These are phyloP conservation scores for Cerastoderma edule DNA, from an alignment of 2,888 invertebrate species.

Conservation along the genomic window DNA sequence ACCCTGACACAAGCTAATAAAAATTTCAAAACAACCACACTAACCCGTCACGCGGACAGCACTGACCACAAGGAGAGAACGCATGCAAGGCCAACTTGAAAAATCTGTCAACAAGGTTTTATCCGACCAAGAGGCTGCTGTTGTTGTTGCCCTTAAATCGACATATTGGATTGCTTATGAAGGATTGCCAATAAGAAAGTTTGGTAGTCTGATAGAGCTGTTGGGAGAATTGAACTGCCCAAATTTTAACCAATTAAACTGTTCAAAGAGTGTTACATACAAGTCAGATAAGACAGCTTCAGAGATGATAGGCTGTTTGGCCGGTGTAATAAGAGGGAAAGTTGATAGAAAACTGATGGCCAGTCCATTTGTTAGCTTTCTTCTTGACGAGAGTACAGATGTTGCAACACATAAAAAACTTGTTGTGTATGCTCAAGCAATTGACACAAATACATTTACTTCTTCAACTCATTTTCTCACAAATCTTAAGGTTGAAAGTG, in stretches of 20 bases:
- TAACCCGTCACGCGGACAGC: slow-evolving; percentile 13
- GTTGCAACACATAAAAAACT: slow-evolving; percentile 30
- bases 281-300: slow-evolving; percentile 19
- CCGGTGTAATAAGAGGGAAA: neutral
- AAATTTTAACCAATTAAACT: slow-evolving; percentile 23
- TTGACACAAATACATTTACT: slow-evolving; percentile 16
- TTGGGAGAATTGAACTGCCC: slow-evolving; percentile 22
- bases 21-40: slow-evolving; percentile 14
- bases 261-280: slow-evolving; percentile 16
- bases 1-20: neutral
- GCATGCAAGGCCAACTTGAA: neutral
- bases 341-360: slow-evolving; percentile 12
- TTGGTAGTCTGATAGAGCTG: slow-evolving; percentile 8
- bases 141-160: slow-evolving; percentile 14
- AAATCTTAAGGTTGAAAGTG: slow-evolving; percentile 13
- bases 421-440: slow-evolving; percentile 12
- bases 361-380: slow-evolving; percentile 17
- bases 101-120: slow-evolving; percentile 5
- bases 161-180: slow-evolving; percentile 15
- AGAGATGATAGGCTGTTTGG: slow-evolving; percentile 17
- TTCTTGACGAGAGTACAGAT: slow-evolving; percentile 37
- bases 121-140: slow-evolving; percentile 2
- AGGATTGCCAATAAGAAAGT: slow-evolving; percentile 2
- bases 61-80: neutral
- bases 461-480: slow-evolving; percentile 22